phyloP scores from a whole-genome alignment of 2,797 vertebrate species.

The Enteromius thamalakanensis region DNA sequence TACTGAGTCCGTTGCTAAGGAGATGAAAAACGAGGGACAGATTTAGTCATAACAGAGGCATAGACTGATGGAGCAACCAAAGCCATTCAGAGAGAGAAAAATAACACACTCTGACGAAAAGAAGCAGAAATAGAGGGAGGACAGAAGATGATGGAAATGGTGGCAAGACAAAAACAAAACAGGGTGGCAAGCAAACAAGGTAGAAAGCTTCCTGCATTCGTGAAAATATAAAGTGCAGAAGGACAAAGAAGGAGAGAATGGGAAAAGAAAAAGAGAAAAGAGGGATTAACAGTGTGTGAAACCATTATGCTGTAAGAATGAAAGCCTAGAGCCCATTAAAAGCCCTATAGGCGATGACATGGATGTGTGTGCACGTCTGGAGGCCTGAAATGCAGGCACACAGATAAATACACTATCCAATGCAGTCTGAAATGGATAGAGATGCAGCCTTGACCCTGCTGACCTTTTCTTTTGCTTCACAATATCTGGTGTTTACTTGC shows the following conservation, averaged over 20 bases:
- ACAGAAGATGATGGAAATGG: background rate
- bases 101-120: slow-evolving; percentile 4
- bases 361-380: background rate
- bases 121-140: slow-evolving; percentile 4
- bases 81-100: slow-evolving; percentile 30
- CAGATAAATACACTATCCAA: slow-evolving; percentile 8
- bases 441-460: slow-evolving; percentile 38
- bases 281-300: slow-evolving; percentile 46
- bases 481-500: slow-evolving; percentile 41
- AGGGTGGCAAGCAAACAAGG: background rate
- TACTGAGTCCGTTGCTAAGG: slow-evolving; percentile 64
- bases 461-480: slow-evolving; percentile 39
- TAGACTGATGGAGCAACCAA: slow-evolving; percentile 22
- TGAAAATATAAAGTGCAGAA: slow-evolving; percentile 22
- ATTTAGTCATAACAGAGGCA: slow-evolving; percentile 58
- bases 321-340: slow-evolving; percentile 58
- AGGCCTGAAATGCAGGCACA: slow-evolving; percentile 1
- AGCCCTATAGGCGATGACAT: slow-evolving; percentile 3
- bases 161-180: slow-evolving; percentile 9
- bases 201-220: slow-evolving; percentile 4
- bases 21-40: slow-evolving; percentile 61
- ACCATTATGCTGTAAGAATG: slow-evolving; percentile 54
- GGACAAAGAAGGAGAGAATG: slow-evolving; percentile 20
- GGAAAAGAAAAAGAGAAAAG: slow-evolving; percentile 12
- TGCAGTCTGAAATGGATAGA: slow-evolving; percentile 21